Evolutionary conservation across 2,113 vertebrate species (phyloP).

Genomic region (Gasterosteus nipponicus): DNA sequence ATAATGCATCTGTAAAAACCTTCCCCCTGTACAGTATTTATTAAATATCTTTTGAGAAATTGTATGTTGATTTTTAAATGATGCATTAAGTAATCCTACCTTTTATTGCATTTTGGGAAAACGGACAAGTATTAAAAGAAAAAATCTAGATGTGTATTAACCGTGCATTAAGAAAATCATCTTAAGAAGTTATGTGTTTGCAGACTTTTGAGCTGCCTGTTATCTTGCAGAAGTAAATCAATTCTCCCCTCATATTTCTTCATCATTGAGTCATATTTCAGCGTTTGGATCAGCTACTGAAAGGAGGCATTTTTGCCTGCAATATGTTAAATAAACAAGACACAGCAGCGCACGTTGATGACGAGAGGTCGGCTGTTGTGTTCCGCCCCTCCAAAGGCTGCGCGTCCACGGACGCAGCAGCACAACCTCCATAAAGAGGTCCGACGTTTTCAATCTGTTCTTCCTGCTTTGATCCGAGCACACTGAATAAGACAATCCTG

Average conservation of each 20-base stretch:
- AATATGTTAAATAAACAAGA: neutral
- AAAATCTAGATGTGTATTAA: too few relatives aligned
- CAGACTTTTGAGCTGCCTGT: neutral
- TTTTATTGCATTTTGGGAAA: neutral
- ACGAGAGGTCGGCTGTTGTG: neutral
- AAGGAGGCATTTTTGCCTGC: neutral
- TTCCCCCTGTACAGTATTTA: neutral
- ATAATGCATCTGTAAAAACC: neutral
- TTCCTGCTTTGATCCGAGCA: too few relatives aligned
- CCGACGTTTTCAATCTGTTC: too few relatives aligned
- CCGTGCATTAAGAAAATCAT: neutral
- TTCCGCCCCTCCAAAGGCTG: neutral
- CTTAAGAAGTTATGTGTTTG: neutral
- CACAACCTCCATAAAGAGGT: too few relatives aligned
- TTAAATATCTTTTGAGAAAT: neutral
- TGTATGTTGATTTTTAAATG: neutral
- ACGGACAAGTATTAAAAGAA: neutral
- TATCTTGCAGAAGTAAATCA: neutral
- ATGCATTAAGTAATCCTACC: neutral
- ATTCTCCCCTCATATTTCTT: neutral
- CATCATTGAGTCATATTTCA: neutral
- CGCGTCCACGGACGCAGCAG: too few relatives aligned
- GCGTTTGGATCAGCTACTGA: neutral
- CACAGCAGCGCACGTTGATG: neutral
- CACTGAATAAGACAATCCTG: too few relatives aligned